These are phyloP conservation scores for Pipistrellus nathusii DNA, from an alignment of 2,797 vertebrate genomes.

Conservation along the genomic window DNA sequence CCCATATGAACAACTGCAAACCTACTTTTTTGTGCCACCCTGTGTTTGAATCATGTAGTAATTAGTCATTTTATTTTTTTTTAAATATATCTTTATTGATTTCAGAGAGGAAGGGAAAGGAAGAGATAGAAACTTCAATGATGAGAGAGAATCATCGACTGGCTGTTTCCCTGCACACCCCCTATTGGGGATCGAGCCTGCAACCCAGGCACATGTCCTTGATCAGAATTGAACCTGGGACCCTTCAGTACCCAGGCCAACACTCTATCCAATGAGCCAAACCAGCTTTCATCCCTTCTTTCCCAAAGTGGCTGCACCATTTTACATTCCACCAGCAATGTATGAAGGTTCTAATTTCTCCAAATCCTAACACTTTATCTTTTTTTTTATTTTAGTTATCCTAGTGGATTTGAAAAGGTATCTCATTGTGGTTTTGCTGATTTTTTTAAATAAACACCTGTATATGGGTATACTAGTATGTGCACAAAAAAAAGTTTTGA, in stretches of 20 bases:
- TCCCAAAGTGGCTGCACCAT: neutral
- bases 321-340: slow-evolving; percentile 14
- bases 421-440: neutral
- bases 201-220: no score
- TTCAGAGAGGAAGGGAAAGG: no score
- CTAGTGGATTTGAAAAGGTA: neutral
- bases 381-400: slow-evolving; percentile 44
- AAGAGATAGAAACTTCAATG: no score
- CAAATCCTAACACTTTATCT: neutral
- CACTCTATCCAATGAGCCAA: no score
- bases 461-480: neutral
- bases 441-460: neutral
- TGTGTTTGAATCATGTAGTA: neutral
- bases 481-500: neutral
- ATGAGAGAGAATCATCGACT: no score
- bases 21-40: neutral
- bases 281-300: no score
- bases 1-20: neutral
- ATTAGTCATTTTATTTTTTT: slow-evolving; percentile 9
- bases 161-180: no score
- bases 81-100: no score
- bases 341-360: slow-evolving; percentile 16
- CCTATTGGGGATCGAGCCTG: no score
- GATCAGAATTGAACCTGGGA: no score
- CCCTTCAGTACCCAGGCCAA: no score